Base-by-base conservation (phyloP, 2,113 vertebrate species). In the Plecotus auritus region DNA sequence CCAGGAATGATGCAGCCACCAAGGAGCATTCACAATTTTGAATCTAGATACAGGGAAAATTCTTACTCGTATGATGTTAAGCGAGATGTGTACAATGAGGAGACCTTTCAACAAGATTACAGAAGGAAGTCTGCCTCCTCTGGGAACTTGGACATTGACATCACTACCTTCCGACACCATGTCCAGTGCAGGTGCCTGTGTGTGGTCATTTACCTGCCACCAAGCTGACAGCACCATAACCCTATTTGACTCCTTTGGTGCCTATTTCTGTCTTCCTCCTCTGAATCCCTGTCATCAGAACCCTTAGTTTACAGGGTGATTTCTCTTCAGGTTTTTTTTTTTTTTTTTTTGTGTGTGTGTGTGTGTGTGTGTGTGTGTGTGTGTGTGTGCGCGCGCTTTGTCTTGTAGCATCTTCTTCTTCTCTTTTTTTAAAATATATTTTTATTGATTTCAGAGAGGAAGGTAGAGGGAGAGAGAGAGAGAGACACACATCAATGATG, bases 31-130 rank as follows among this genome's bases (percentile, higher is more conserved):
- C 85, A 80, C 32, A 32, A 3, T 73, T 61, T 51, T 6, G 28
- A 17, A 93, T 56, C 45, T 37, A 94, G 61, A 66, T 42, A 18
- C 11, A 83, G 49, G 51, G 90, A 26, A 20, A 78, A 9, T 74
- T 82, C 88, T 18, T 97, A 83, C 20, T 2, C 11, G 0, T 95
- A 94, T 6, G 78, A 96, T 0, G 85, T 97, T 59, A 97, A 95
- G 42, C 94, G 97, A 81, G 88, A 90, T 1, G 92, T 98, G 26
- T 97, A 98, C 94, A 98, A 97, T 9, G 98, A 98, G 73, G 96
- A 98, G 85, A 96, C 49, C 51, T 97, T 98, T 40, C 97, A 98
- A 49, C 93, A 95, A 51, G 56, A 88, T 18, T 92, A 98, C 87
- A 97, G 84, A 84, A 96, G 77, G 81, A 97, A 78, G 76, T 5